Base-by-base conservation (phyloP, 2,113 vertebrate species). In the Corythornis cristatus region DNA sequence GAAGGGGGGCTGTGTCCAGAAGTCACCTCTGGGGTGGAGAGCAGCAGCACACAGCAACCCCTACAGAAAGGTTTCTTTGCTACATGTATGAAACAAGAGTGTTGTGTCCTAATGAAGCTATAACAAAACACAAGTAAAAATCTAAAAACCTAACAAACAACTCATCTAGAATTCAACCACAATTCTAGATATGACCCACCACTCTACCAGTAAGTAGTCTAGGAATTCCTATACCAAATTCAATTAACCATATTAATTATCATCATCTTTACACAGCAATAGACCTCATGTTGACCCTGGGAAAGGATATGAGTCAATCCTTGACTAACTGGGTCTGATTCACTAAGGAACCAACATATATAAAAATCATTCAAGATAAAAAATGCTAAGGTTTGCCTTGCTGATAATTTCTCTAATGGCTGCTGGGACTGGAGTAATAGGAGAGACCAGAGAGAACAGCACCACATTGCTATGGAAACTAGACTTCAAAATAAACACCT, bases 381-480 rank as follows among this genome's bases (percentile, higher is more conserved):
- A 92, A 93, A 73, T 15, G 53, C 66, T 42, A 82, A 76, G 80
- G 90, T 92, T 96, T 90, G 83, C 93, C 79, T 95, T 67, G 8
- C 84, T 94, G 96, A 89, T 95, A 91, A 89, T 93, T 91, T 93
- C 74, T 83, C 85, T 95, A 96, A 95, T 96, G 91, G 97, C 96
- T 96, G 72, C 96, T 60, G 68, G 89, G 94, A 57, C 1, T 75
- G 86, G 93, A 90, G 88, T 88, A 87, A 94, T 93, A 90, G 86
- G 33, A 95, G 79, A 72, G 74, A 95, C 68, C 76, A 71, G 61
- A 58, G 93, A 90, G 78, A 95, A 79, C 77, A 90, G 95, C 71
- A 95, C 93, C 94, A 82, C 93, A 97, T 97, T 86, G 21, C 97
- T 96, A 96, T 97, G 95, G 95, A 96, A 97, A 98, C 97, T 56